Percentiles rank a stretch among this genome's conserved stretches.
phyloP scores from a whole-genome alignment of 2,797 vertebrate species.

The Lagorchestes hirsutus region DNA sequence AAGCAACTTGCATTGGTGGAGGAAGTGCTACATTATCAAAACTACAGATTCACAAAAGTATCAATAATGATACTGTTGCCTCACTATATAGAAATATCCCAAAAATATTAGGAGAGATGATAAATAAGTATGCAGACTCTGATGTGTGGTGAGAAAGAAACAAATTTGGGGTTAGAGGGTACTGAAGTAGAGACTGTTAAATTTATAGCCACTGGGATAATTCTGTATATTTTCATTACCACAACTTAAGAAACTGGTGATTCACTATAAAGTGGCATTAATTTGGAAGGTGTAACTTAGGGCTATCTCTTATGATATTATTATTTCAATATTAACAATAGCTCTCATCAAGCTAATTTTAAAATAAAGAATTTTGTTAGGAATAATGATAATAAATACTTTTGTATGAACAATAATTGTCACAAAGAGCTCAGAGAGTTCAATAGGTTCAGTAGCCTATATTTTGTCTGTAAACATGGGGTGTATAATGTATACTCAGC shows the following conservation, averaged over 20 bases:
- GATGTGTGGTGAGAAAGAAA: background rate
- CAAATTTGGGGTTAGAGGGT: constrained; percentile 36
- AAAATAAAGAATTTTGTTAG: background rate
- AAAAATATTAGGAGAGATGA: constrained; percentile 34
- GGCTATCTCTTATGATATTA: background rate
- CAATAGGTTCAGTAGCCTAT: background rate
- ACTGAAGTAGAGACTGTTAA: constrained; percentile 4
- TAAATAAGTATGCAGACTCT: background rate
- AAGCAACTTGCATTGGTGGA: background rate
- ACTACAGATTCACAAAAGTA: background rate
- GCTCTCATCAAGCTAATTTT: background rate
- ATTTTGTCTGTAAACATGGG: background rate
- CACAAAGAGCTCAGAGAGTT: background rate
- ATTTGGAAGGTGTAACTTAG: constrained; percentile 27
- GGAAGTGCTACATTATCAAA: background rate
- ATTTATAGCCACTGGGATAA: constrained; percentile 7
- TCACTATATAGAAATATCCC: constrained; percentile 40
- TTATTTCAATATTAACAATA: background rate
- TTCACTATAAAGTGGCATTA: background rate
- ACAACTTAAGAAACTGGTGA: constrained; percentile 21
- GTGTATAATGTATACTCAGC: background rate
- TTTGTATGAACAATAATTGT: background rate
- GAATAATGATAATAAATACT: background rate
- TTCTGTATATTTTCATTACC: background rate
- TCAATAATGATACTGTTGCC: background rate